Evolutionary conservation across 2,113 vertebrate genomes (phyloP), one percentile per base, ranked within the genome.

Genomic region (Gymnocephalus cernua): DNA sequence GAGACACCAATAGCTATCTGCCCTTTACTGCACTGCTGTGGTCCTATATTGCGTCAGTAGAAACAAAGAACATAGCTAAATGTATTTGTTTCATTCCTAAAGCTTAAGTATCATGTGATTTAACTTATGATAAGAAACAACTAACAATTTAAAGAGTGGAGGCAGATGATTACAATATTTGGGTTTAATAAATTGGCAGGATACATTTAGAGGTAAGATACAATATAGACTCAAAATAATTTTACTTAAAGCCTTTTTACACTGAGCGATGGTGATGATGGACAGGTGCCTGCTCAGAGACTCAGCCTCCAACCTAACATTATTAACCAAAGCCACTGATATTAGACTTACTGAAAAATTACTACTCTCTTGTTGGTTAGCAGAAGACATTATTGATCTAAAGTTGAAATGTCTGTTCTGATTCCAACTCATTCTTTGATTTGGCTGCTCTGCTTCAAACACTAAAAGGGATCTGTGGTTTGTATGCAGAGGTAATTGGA

Each of bases 1-100:
- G 74, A 80, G 87, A 77, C 85, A 88, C 80, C 74, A 85, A 86
- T 86, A 90, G 83, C 74, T 61, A 66, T 87, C 79, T 89, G 86
- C 76, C 85, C 87, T 90, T 88, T 88, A 76, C 75, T 67, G 62
- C 78, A 69, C 48, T 68, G 58, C 80, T 73, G 59, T 45, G 51
- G 62, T 83, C 82, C 64, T 68, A 69, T 83, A 88, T 85, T 87
- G 64, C 75, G 74, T 58, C 61, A 59, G 66, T 44, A 21, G 57
- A 38, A 70, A 57, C 57, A 71, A 18, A 38, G 18, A 67, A 64
- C 2, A 12, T 4, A 35, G 19, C 47, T 14, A 1, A 21, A 48
- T 41, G 15, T 4, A 57, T 25, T 53, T 23, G 51, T 35, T 19
- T 62, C 27, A 66, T 19, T 18, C 2, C 13, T 2, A 6, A 38